These are phyloP conservation scores for Apis cerana DNA, from an alignment of 1,140 invertebrate genomes.

Conservation along the genomic window DNA sequence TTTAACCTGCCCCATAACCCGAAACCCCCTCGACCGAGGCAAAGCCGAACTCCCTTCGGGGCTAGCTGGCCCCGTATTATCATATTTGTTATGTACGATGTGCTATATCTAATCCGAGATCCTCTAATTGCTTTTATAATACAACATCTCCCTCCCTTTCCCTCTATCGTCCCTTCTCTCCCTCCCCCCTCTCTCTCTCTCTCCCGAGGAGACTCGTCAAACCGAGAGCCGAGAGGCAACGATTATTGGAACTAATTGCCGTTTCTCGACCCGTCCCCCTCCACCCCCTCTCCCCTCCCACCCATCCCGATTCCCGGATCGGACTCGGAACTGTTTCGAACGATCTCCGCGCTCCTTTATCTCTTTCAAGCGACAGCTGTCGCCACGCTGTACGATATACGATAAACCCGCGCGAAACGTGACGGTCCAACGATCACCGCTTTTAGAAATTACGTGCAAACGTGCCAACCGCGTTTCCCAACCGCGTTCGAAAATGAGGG, in stretches of 20 bases:
- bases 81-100: constrained; percentile 81
- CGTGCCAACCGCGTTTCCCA: background rate
- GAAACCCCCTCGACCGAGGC: constrained; percentile 56
- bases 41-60: constrained; percentile 74
- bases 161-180: constrained; percentile 15
- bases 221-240: background rate
- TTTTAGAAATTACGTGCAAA: constrained; percentile 30
- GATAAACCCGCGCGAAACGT: constrained; percentile 18
- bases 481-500: background rate
- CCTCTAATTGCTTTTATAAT: constrained; percentile 81
- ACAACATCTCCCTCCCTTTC: constrained; percentile 39
- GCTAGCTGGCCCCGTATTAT: constrained; percentile 75
- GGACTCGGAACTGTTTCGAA: background rate
- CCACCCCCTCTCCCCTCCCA: background rate
- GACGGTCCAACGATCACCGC: constrained; percentile 16
- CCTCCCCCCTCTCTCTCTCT: background rate
- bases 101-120: constrained; percentile 79
- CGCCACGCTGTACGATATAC: background rate
- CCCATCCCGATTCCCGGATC: background rate
- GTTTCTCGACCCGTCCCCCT: background rate
- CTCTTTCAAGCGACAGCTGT: constrained; percentile 13
- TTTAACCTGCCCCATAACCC: constrained; percentile 78
- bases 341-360: constrained; percentile 8
- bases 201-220: too few species aligned
- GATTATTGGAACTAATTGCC: constrained; percentile 20